phyloP scores from a whole-genome alignment of 2,797 vertebrate genomes.

The Myiothlypis coronata region DNA sequence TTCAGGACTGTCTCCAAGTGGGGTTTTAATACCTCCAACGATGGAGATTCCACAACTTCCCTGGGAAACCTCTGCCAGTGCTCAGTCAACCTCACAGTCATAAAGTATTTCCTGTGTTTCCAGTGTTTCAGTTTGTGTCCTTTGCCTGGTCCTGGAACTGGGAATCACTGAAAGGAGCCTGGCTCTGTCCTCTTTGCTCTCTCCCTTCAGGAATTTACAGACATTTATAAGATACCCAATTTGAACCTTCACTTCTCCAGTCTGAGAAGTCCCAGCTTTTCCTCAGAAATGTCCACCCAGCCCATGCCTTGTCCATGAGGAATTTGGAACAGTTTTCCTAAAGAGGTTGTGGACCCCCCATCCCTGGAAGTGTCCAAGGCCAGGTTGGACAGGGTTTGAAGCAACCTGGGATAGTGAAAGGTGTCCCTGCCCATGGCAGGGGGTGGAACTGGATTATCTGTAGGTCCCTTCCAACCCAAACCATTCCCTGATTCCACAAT shows the following conservation, averaged over 20 bases:
- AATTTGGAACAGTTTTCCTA: background rate
- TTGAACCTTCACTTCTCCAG: background rate
- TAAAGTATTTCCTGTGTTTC: background rate
- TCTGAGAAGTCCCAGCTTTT: background rate
- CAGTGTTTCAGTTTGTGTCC: background rate
- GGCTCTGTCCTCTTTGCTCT: background rate
- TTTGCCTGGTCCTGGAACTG: background rate
- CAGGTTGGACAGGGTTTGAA: background rate
- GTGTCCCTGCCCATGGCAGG: background rate
- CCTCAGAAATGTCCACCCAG: background rate
- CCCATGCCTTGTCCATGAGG: background rate
- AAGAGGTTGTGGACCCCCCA: background rate
- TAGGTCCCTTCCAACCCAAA: background rate
- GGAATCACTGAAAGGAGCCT: background rate
- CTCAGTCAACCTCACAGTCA: background rate
- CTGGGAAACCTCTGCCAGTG: background rate
- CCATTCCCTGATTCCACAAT: background rate
- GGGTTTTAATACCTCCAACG: background rate
- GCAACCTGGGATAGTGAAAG: background rate
- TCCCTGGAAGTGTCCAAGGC: background rate
- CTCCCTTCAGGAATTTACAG: background rate
- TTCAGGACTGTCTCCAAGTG: background rate
- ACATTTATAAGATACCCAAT: background rate
- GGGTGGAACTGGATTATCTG: background rate
- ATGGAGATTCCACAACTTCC: rapidly evolving